Conservation (phyloP, 1,140 invertebrate genomes). For the Bombus pascuorum region DNA sequence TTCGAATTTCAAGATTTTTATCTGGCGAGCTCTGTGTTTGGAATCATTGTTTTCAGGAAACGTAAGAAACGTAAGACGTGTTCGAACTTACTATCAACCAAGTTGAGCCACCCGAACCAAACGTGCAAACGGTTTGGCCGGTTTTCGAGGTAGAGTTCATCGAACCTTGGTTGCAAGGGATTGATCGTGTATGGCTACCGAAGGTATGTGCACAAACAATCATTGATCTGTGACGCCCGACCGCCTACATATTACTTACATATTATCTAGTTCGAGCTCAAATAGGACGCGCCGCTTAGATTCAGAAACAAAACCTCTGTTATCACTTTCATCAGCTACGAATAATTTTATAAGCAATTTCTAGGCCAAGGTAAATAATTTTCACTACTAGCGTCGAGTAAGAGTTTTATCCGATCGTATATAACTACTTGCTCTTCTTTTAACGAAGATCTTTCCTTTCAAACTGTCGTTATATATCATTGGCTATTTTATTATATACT, state of each 20-base stretch:
- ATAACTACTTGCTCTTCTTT: too few species aligned
- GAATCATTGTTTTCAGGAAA: not conserved
- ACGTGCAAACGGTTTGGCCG: slow-evolving; percentile 54
- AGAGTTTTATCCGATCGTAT: not conserved
- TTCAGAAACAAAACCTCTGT: slow-evolving; percentile 10
- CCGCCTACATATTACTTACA: slow-evolving; percentile 36
- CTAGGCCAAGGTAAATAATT: slow-evolving; percentile 43
- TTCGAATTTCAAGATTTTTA: not conserved
- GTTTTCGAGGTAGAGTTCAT: slow-evolving; percentile 58
- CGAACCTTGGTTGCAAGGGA: slow-evolving; percentile 49
- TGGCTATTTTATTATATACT: too few species aligned
- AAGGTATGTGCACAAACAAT: slow-evolving; percentile 47
- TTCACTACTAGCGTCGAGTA: not conserved
- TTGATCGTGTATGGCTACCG: slow-evolving; percentile 52
- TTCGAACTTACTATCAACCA: slow-evolving; percentile 11
- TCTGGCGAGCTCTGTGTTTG: not conserved
- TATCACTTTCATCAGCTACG: slow-evolving; percentile 39
- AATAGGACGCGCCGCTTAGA: slow-evolving; percentile 2
- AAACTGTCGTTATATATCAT: too few species aligned
- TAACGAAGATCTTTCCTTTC: too few species aligned
- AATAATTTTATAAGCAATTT: slow-evolving; percentile 23
- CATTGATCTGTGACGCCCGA: slow-evolving; percentile 52
- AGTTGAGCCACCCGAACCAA: slow-evolving; percentile 26
- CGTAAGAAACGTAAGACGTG: not conserved
- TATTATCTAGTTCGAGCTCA: slow-evolving; percentile 17